A percentile compares a stretch with the other conserved stretches of the same genome.
Conservation (phyloP, 2,888 invertebrate genomes). For the Psylliodes chrysocephalus region DNA sequence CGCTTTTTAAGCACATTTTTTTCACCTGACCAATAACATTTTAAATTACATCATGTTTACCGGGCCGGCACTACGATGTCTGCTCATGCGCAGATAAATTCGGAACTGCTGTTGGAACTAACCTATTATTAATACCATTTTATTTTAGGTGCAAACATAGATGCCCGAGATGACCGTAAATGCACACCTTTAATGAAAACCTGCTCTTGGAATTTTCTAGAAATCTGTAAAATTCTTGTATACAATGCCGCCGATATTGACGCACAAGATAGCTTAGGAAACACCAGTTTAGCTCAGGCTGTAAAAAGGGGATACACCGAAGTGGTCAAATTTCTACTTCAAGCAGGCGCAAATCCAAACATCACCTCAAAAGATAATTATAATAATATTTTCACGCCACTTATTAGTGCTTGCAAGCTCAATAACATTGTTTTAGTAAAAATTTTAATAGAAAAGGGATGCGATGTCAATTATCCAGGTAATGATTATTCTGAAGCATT, state of each 20-base stretch:
- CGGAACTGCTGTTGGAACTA: no score
- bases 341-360: conserved; percentile 13
- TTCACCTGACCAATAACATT: no score
- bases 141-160: conserved; percentile 18
- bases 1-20: no score
- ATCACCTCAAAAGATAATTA: background rate
- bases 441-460: conserved; percentile 15
- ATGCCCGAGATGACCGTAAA: conserved; percentile 18
- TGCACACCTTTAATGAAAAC: conserved; percentile 25
- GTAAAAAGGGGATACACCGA: background rate
- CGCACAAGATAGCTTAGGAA: background rate
- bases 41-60: no score
- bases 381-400: background rate
- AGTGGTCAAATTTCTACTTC: background rate
- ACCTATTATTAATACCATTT: no score
- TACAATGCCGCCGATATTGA: conserved; percentile 13
- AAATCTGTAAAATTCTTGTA: conserved; percentile 22
- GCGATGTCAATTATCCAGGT: conserved; percentile 27
- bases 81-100: no score
- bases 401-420: conserved; percentile 2
- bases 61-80: no score
- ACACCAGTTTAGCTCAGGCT: background rate
- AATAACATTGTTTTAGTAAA: conserved; percentile 1
- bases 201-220: conserved; percentile 26
- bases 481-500: conserved; percentile 14